Percentiles rank a stretch among this genome's conserved stretches.
phyloP scores from a whole-genome alignment of 2,113 vertebrate genomes.

The Perca flavescens region DNA sequence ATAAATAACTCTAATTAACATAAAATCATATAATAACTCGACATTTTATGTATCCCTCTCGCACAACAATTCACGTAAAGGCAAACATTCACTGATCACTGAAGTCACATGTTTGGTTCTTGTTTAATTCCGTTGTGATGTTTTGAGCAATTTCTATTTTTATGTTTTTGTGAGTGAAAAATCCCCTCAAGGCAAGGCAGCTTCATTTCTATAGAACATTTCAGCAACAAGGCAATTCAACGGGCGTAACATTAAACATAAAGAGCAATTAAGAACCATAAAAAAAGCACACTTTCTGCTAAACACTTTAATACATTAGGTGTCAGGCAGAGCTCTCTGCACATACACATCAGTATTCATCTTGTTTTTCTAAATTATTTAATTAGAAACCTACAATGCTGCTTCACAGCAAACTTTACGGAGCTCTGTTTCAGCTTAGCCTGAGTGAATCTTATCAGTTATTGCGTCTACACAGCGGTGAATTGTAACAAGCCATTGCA shows the following conservation, averaged over 20 bases:
- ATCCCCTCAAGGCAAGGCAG: too few species aligned
- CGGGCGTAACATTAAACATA: too few species aligned
- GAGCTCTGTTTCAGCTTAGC: neutral
- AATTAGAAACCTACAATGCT: neutral
- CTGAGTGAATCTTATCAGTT: neutral
- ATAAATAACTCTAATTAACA: neutral
- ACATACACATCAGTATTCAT: neutral
- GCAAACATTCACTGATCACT: neutral
- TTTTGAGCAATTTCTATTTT: neutral
- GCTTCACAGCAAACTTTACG: neutral
- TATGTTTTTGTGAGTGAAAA: too few species aligned
- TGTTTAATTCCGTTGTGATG: neutral
- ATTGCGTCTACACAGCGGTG: neutral
- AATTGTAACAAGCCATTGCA: neutral
- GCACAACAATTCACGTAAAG: neutral
- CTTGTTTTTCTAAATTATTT: neutral
- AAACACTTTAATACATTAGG: neutral
- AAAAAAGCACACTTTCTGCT: too few species aligned
- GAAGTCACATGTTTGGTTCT: neutral
- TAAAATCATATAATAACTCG: neutral
- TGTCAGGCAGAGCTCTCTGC: neutral
- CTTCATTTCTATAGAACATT: too few species aligned
- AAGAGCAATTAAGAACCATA: too few species aligned
- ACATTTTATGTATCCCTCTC: neutral
- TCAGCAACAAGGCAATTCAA: too few species aligned